Conservation (phyloP, 1,140 invertebrate genomes). For the Monochamus saltuarius region DNA sequence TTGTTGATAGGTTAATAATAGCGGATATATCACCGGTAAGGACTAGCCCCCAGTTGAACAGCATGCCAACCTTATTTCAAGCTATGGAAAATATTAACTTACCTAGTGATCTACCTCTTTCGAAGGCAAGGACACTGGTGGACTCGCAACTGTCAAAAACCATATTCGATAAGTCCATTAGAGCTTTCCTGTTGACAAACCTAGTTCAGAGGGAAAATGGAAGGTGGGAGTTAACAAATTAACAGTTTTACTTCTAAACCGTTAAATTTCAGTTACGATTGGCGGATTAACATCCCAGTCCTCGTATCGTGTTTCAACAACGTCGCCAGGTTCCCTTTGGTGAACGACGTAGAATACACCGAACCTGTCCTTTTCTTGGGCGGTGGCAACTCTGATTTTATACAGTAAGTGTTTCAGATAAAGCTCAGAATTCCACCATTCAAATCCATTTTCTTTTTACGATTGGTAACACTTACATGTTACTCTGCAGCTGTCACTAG, state of each 20-base stretch:
- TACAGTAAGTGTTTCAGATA: conserved; percentile 60
- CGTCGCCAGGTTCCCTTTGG: conserved; percentile 63
- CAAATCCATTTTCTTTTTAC: too few species aligned
- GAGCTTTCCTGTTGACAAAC: conserved; percentile 58
- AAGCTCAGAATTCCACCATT: too few species aligned
- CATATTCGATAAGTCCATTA: conserved; percentile 53
- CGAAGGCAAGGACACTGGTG: conserved; percentile 63
- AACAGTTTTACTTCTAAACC: background rate
- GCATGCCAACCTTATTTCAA: conserved; percentile 56
- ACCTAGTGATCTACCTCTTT: conserved; percentile 60
- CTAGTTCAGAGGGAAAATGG: conserved; percentile 42
- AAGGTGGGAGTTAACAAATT: conserved; percentile 8
- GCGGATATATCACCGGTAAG: conserved; percentile 81
- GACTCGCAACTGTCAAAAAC: conserved; percentile 56
- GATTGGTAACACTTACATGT: too few species aligned
- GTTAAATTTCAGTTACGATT: conserved; percentile 40
- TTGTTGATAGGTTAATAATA: conserved; percentile 78
- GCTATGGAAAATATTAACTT: conserved; percentile 53
- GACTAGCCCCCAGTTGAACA: conserved; percentile 61
- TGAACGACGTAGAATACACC: conserved; percentile 58
- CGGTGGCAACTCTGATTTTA: conserved; percentile 76
- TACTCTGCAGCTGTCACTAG: too few species aligned
- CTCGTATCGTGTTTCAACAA: conserved; percentile 51
- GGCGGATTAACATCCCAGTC: conserved; percentile 50
- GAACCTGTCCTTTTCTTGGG: conserved; percentile 80